Evolutionary conservation across 2,113 vertebrate genomes (phyloP).

Genomic region (Stomatorhinus ivindoensis): DNA sequence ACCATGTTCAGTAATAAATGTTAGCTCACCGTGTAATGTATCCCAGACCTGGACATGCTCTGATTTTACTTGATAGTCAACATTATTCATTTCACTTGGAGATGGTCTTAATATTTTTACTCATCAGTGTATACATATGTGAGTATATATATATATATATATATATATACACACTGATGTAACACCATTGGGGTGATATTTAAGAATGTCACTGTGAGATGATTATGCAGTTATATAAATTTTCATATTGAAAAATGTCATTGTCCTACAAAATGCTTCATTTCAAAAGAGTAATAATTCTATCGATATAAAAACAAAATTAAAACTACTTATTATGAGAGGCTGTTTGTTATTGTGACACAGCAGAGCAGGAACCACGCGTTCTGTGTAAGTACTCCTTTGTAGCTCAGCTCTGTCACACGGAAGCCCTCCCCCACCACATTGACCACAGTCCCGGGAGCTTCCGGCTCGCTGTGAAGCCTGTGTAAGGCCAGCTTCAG

Average conservation of each 20-base stretch:
- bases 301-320: neutral
- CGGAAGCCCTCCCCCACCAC: neutral
- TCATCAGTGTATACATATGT: neutral
- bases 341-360: neutral
- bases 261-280: neutral
- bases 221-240: constrained; percentile 46
- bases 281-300: neutral
- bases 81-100: too few species aligned
- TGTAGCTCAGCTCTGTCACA: neutral
- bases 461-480: neutral
- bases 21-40: too few species aligned
- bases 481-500: neutral
- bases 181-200: constrained; percentile 58
- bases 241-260: constrained; percentile 60
- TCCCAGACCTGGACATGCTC: too few species aligned
- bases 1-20: too few species aligned
- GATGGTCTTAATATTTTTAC: neutral
- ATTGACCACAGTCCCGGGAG: neutral
- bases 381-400: neutral
- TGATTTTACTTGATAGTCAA: too few species aligned
- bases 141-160: neutral
- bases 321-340: neutral
- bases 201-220: constrained; percentile 60
- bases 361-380: too few species aligned
- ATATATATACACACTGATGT: constrained; percentile 35